Percentiles rank a stretch among this genome's conserved stretches.
Conservation (phyloP, 2,888 invertebrate species). For the Empis stercorea region DNA sequence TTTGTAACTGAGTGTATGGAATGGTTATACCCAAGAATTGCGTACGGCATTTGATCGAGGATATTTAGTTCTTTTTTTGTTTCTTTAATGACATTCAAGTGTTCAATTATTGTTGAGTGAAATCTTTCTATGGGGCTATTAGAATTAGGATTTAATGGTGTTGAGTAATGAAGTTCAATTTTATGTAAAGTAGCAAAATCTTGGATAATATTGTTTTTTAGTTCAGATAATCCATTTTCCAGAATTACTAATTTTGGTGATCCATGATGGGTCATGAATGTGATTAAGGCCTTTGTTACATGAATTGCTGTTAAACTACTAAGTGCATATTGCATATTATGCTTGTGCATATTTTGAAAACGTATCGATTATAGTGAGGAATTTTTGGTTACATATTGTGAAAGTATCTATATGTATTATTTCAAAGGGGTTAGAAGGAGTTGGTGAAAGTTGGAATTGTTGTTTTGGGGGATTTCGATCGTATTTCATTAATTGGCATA, state of each 20-base stretch:
- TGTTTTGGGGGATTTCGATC: not conserved
- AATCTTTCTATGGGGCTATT: not conserved
- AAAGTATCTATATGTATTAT: not conserved
- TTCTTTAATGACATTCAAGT: not conserved
- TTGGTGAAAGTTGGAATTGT: not conserved
- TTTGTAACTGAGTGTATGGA: too few species aligned
- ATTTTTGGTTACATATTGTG: not conserved
- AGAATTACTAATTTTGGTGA: not conserved
- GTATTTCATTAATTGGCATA: not conserved
- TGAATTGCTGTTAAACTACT: not conserved
- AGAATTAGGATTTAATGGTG: not conserved
- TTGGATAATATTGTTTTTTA: not conserved
- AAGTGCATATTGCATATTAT: not conserved
- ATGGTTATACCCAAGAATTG: too few species aligned
- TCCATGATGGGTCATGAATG: not conserved
- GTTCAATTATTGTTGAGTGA: not conserved
- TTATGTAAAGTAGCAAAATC: not conserved
- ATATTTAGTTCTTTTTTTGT: not conserved
- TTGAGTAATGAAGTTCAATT: not conserved
- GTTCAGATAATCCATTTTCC: not conserved
- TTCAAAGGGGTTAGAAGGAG: not conserved
- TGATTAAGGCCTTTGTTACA: not conserved
- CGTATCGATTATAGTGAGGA: not conserved
- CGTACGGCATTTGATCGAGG: too few species aligned
- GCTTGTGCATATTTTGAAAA: not conserved